phyloP scores from a whole-genome alignment of 2,888 invertebrate genomes.

The Drosophila demipolita region DNA sequence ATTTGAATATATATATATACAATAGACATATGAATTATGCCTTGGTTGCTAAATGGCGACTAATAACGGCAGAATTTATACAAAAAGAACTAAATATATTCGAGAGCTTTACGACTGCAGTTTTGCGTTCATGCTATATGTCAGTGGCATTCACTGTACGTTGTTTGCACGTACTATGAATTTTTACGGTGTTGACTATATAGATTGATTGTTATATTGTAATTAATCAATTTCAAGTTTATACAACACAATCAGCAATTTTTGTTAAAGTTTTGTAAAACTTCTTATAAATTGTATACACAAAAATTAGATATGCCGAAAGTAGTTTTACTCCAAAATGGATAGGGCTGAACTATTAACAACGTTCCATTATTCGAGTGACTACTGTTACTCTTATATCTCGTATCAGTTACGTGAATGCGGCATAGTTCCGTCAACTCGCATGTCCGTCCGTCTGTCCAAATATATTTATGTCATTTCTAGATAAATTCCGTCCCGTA shows the following conservation, averaged over 20 bases:
- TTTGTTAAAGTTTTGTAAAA: background rate
- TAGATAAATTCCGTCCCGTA: conserved; percentile 49
- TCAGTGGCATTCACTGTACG: conserved; percentile 13
- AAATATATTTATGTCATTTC: conserved; percentile 24
- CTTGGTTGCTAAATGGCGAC: conserved; percentile 21
- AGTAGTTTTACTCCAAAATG: background rate
- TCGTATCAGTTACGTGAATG: conserved; percentile 19
- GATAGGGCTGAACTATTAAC: background rate
- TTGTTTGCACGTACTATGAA: conserved; percentile 7
- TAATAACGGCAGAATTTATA: conserved; percentile 13
- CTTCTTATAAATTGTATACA: background rate
- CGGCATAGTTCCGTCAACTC: background rate
- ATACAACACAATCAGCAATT: background rate
- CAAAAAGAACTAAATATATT: background rate
- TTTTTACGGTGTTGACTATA: background rate
- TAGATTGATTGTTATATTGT: background rate
- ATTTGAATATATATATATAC: conserved; percentile 28
- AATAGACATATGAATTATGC: conserved; percentile 23
- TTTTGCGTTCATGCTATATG: conserved; percentile 8
- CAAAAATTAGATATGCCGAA: background rate
- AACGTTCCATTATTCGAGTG: background rate
- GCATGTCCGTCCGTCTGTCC: background rate
- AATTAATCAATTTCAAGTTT: background rate
- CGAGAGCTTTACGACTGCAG: conserved; percentile 18
- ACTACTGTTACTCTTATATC: conserved; percentile 6